Base-by-base conservation (phyloP, 2,113 vertebrate genomes). In the Scomber colias region DNA sequence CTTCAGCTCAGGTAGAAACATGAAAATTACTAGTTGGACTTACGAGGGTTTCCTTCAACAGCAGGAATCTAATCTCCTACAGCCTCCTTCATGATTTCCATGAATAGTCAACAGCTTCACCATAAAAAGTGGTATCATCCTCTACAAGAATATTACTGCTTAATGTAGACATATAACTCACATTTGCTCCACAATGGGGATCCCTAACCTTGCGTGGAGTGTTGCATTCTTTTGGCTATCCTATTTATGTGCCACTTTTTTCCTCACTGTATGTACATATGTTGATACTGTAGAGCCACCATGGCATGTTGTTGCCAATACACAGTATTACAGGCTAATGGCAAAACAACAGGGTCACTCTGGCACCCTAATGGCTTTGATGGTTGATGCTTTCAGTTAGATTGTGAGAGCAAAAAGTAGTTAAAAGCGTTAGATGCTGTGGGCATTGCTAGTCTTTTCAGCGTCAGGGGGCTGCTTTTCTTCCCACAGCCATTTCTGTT, bases 111-210 rank as follows among this genome's bases (percentile, higher is more conserved):
- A 89, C 85, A 82, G 71, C 55, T 56, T 79, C 50, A 57, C 64
- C 66, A 79, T 89, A 84, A 92, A 86, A 83, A 82, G 88, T 90
- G 79, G 77, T 76, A 90, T 89, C 81, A 85, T 90, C 81, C 71
- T 66, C 88, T 79, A 75, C 71, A 54, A 85, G 82, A 91, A 78
- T 85, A 91, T 91, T 89, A 90, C 82, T 69, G 75, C 70, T 74
- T 93, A 90, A 92, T 93, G 86, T 88, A 71, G 88, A 90, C 71
- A 65, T 82, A 92, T 93, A 90, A 92, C 84, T 90, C 84, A 88
- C 77, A 82, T 90, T 89, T 77, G 72, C 67, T 75, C 79, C 68
- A 78, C 83, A 83, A 88, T 82, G 69, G 83, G 80, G 76, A 78
- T 84, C 77, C 79, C 76, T 85, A 79, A 76, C 78, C 77, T 85